A percentile compares a stretch with the other conserved stretches of the same genome.
These are phyloP conservation scores for Blomia tropicalis DNA, from an alignment of 2,888 invertebrate species.

Conservation along the genomic window DNA sequence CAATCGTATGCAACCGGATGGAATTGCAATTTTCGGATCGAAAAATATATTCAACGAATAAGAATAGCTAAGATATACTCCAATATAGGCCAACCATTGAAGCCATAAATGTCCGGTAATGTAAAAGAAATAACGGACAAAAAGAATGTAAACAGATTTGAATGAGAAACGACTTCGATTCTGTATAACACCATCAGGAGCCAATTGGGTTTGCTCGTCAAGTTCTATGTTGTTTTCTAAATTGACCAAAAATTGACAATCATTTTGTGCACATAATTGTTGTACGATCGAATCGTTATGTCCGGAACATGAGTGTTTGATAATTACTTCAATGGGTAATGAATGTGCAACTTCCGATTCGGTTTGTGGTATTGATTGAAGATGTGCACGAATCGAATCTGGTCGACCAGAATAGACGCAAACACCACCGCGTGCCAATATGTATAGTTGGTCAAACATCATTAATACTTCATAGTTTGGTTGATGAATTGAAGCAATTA, in stretches of 20 bases:
- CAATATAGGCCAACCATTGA: not conserved
- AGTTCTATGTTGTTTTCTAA: not conserved
- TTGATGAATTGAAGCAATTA: conserved; percentile 25
- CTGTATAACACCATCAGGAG: conserved; percentile 4
- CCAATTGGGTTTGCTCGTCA: not conserved
- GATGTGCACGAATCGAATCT: not conserved
- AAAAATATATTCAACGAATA: conserved; percentile 10
- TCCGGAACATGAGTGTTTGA: conserved; percentile 18
- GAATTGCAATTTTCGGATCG: conserved; percentile 6
- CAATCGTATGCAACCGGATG: conserved; percentile 9
- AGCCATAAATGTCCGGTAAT: conserved; percentile 17
- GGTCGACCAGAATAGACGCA: conserved; percentile 24
- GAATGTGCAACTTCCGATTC: not conserved
- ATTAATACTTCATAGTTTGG: conserved; percentile 20
- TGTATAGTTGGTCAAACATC: conserved; percentile 25
- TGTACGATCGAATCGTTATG: not conserved
- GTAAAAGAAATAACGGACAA: conserved; percentile 9
- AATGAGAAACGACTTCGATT: conserved; percentile 15
- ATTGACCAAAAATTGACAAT: not conserved
- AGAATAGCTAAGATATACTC: not conserved
- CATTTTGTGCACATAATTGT: not conserved
- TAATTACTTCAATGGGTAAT: conserved; percentile 13
- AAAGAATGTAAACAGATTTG: conserved; percentile 7
- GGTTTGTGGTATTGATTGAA: not conserved
- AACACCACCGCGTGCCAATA: conserved; percentile 24